Evolutionary conservation across 2,797 vertebrate species (phyloP), one percentile per base, ranked within the genome.

Genomic region (Mergus octosetaceus): DNA sequence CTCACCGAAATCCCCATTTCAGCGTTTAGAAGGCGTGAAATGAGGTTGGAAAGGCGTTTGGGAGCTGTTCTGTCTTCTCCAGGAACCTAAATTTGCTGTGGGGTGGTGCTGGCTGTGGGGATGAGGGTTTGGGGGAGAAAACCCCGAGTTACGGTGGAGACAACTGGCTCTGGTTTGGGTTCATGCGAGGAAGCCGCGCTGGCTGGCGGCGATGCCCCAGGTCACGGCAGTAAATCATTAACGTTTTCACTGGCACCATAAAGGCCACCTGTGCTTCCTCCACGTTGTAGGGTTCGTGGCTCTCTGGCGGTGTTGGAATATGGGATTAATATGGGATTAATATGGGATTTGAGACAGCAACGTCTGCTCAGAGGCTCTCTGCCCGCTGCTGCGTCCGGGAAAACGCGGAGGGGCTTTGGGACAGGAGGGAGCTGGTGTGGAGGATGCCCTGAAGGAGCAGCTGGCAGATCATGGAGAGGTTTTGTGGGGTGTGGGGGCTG

Each of bases 31-130:
- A 83, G 70, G 5, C 18, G 2, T 28, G 80, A 57, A 83, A n/a
- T 24, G 30, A 66, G 66, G 19, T 64, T 7, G 57, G 69, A 24
- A 56, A 85, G 57, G 47, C 47, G 0, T 27, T 68, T 22, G 2
- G 43, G 16, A 30, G 28, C 12, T 62, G 30, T 66, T 28, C 0
- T 0, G 4, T 60, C 57, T 85, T 38, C 28, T 74, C n/a, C 70
- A 39, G 38, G 21, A 65, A 19, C 24, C 51, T 38, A n/a, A 0
- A 17, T n/a, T 60, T 0, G 0, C 57, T 51, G 2, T 49, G 4
- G 12, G 47, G 22, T 49, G 4, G 12, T 0, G 0, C 57, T 51
- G 2, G 0, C 57, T 51, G 2, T 49, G 4, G 12, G 47, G 22
- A 49, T 43, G 13, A 36, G 27, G 69, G 21, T 74, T 87, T 47